Evolutionary conservation across 1,140 invertebrate species (phyloP), one percentile per base, ranked within the genome.

Genomic region (Linepithema humile): DNA sequence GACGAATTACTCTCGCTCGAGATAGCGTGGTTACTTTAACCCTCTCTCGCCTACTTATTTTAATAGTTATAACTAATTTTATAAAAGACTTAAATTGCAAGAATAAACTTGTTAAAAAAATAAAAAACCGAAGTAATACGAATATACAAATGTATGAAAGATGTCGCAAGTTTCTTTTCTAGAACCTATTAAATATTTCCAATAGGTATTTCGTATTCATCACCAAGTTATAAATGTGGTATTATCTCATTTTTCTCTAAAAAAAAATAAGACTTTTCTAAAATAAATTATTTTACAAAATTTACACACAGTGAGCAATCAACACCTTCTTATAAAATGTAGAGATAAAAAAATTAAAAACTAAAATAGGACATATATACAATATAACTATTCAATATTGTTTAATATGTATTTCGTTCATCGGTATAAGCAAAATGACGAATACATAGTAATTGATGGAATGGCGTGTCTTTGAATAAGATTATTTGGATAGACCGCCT

Each of bases 1-100:
- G n/a, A 12, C 40, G 40, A 26, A 65, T 77, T 65, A 65, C 45
- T 77, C 43, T 50, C 32, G 59, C 65, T 65, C 59, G n/a, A 64
- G 32, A 10, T 50, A 77, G 20, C n/a, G 20, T 38, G 60, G 10
- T 9, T 32, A 65, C 20, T 65, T 77, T 50, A 77, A 77, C 43
- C 60, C 59, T 50, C 38, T 38, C 5, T 9, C 29, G 29, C 15
- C 38, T 65, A 77, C 50, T 32, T 20, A 77, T 53, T 77, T 50
- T 53, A 38, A 7, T 12, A 26, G 20, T 35, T 43, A 9, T 29
- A 15, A 50, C 17, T 9, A 38, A 35, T 20, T 38, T 12, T 17
- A 50, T 48, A 29, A 26, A 77, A 65, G 15, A 50, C 12, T 17
- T 5, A 57, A 23, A 9, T 50, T n/a, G 1, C 32, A 7, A 32